phyloP scores from a whole-genome alignment of 2,797 vertebrate genomes.

The Megaceryle alcyon region DNA sequence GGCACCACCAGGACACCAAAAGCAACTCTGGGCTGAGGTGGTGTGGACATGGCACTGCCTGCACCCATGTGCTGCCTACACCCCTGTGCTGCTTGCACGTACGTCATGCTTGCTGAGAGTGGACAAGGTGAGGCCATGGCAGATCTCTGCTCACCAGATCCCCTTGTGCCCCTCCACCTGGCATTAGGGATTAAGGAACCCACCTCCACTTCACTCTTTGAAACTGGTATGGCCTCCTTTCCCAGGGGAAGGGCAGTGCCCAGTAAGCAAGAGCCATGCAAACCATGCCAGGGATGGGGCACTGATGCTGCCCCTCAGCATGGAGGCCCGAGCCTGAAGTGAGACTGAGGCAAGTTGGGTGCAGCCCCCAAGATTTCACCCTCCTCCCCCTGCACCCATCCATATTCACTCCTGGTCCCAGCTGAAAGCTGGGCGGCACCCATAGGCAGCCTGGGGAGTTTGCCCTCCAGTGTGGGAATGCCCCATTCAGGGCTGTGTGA shows the following conservation, averaged over 20 bases:
- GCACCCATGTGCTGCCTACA: fast-evolving
- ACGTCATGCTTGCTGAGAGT: fast-evolving
- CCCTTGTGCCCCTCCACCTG: not conserved
- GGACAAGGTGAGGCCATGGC: fast-evolving
- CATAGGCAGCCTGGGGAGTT: not conserved
- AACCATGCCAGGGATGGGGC: not conserved
- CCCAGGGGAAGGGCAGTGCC: not conserved
- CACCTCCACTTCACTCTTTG: not conserved
- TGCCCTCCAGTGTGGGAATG: slow-evolving; percentile 53
- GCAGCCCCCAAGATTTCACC: not conserved
- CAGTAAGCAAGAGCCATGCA: not conserved
- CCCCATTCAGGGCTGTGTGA: slow-evolving; percentile 55
- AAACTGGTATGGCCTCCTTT: not conserved
- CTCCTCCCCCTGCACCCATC: too few species aligned
- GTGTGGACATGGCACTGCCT: not conserved
- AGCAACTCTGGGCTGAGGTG: not conserved
- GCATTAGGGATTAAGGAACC: not conserved
- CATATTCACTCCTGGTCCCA: fast-evolving
- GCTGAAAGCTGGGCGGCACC: not conserved
- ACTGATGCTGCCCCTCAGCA: not conserved
- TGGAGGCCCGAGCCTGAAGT: fast-evolving
- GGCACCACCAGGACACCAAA: not conserved
- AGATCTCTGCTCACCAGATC: not conserved
- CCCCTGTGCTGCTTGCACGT: fast-evolving
- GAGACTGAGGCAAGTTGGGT: not conserved